A percentile compares a stretch with the other conserved stretches of the same genome.
phyloP scores from a whole-genome alignment of 1,140 invertebrate genomes.

The Trichogramma pretiosum region DNA sequence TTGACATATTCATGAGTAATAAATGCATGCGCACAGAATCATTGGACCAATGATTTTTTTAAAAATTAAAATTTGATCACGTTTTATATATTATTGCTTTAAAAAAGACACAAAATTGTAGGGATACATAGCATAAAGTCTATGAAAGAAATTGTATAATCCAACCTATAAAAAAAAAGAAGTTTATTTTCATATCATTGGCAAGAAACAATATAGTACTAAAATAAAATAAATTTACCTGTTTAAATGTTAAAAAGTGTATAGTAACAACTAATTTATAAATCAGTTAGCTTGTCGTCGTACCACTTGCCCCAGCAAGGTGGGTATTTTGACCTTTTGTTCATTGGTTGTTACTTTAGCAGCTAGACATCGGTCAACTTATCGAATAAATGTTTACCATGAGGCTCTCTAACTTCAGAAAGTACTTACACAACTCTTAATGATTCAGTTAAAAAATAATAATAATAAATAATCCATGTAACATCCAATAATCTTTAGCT shows the following conservation, averaged over 20 bases:
- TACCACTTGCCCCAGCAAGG: slow-evolving; percentile 71
- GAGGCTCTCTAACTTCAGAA: slow-evolving; percentile 67
- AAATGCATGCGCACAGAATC: slow-evolving; percentile 85
- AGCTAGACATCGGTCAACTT: slow-evolving; percentile 51
- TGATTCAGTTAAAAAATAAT: slow-evolving; percentile 71
- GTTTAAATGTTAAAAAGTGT: slow-evolving; percentile 54
- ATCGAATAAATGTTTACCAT: slow-evolving; percentile 75
- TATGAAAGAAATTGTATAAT: slow-evolving; percentile 77
- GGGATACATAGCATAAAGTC: slow-evolving; percentile 89
- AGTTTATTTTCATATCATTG: too few species aligned
- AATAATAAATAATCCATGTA: slow-evolving; percentile 76
- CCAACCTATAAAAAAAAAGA: slow-evolving; percentile 58
- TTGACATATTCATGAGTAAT: slow-evolving; percentile 70
- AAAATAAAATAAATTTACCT: too few species aligned
- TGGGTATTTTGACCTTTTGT: slow-evolving; percentile 59
- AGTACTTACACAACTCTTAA: slow-evolving; percentile 68
- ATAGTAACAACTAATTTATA: slow-evolving; percentile 71
- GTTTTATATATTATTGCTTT: slow-evolving; percentile 59
- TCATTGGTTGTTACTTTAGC: slow-evolving; percentile 39
- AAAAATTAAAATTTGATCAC: slow-evolving; percentile 62
- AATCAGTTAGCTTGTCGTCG: slow-evolving; percentile 80
- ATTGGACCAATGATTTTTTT: slow-evolving; percentile 76
- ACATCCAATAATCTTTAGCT: slow-evolving; percentile 78
- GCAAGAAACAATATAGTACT: too few species aligned
- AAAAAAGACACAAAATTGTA: slow-evolving; percentile 80